These are phyloP conservation scores for Callionymus lyra DNA, from an alignment of 2,113 vertebrate genomes.

Conservation along the genomic window DNA sequence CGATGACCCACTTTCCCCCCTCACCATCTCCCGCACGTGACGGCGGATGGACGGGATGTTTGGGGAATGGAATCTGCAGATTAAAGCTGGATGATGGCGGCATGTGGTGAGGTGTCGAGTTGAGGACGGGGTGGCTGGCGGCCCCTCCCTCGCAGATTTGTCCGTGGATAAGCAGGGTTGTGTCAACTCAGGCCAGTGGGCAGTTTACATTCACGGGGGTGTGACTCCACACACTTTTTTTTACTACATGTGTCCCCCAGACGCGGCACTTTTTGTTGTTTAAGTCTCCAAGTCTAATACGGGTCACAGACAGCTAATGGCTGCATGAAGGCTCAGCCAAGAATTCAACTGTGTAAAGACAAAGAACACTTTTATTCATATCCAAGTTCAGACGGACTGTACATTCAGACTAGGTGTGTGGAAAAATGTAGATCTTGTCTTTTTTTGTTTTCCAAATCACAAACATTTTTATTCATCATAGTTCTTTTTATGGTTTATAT, in stretches of 20 bases:
- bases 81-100: slow-evolving; percentile 42
- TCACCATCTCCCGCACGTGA: slow-evolving; percentile 43
- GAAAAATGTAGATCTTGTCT: no score
- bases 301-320: not conserved
- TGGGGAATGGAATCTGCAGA: slow-evolving; percentile 58
- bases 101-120: slow-evolving; percentile 39
- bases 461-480: not conserved
- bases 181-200: slow-evolving; percentile 30
- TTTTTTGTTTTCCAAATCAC: not conserved
- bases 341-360: not conserved
- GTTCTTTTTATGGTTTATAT: no score
- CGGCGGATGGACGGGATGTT: slow-evolving; percentile 5
- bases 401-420: no score
- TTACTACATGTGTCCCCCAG: slow-evolving; percentile 11
- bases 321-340: not conserved
- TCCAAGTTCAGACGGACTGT: no score
- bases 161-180: slow-evolving; percentile 11
- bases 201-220: slow-evolving; percentile 32
- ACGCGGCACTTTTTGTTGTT: slow-evolving; percentile 4
- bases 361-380: no score
- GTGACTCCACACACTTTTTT: slow-evolving; percentile 25
- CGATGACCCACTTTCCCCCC: slow-evolving; percentile 61
- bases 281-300: not conserved
- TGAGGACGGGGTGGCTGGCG: slow-evolving; percentile 28
- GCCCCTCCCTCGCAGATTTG: slow-evolving; percentile 8